Base-by-base conservation (phyloP, 1,140 invertebrate genomes). In the Eriocheir sinensis region DNA sequence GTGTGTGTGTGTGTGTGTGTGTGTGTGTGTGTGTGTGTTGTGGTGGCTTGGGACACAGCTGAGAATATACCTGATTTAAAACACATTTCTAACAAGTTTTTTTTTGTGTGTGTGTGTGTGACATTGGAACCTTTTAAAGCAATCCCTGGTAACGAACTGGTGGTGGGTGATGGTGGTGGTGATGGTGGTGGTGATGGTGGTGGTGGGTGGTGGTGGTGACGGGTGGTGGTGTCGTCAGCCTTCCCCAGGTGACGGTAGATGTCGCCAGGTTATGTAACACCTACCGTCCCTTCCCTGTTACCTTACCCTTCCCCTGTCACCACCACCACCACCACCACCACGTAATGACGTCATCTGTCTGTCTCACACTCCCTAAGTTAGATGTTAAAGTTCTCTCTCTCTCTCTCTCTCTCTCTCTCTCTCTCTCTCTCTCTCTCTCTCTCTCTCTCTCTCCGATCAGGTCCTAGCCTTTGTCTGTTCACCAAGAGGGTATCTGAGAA, bases 361-460 rank as follows among this genome's bases (percentile, higher is more conserved):
- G 60, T 72, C 60, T 72, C 32, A 32, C 41, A 15, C 44, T 90
- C 89, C 60, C 89, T 90, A n/a, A n/a, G n/a, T n/a, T n/a, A n/a
- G n/a, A n/a, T n/a, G n/a, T n/a, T n/a, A n/a, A n/a, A n/a, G n/a
- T 48, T 90, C 48, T 90, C 89, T 90, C 89, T 90, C 89, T 79
- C 48, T 91, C 89, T 91, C 89, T 91, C 89, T 91, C 89, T 72
- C 53, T 79, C 89, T 91, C 89, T 91, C 89, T 79, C 53, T 91
- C 89, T 79, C 89, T 91, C 89, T 79, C 89, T 91, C 60, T 79
- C 89, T 32, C 32, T 79, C 36, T 72, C 44, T 79, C 36, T 36
- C 44, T 32, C 21, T 8, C 8, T 91, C 12, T 79, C 32, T 34
- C 34, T 85, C 83, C 83, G 83, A 85, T 85, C 83, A 85, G 83